Evolutionary conservation across 2,113 vertebrate species (phyloP), one percentile per base, ranked within the genome.

Genomic region (Plotosus lineatus): DNA sequence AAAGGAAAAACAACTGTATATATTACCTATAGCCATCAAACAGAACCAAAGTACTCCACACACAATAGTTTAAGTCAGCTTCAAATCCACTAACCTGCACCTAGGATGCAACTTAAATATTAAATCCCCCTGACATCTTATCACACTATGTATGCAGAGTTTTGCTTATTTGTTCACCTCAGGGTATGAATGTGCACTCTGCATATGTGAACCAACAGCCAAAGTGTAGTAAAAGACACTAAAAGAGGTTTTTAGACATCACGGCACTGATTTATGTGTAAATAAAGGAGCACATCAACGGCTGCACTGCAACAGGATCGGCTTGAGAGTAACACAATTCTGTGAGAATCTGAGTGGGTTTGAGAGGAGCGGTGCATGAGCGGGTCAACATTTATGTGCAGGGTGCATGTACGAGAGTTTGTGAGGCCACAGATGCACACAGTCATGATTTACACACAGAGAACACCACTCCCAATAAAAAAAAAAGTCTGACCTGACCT

Each of bases 271-370:
- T 81, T 87, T 79, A 85, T 85, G 26, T 53, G 40, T 50, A 83
- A 83, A 87, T 85, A 84, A 83, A 86, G 68, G 50, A 75, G 68
- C 14, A 82, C 53, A 77, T 82, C 61, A 76, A 66, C 38, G 55
- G 44, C 76, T 77, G 66, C 6, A 38, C 83, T 75, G 85, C 78
- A 83, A 85, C 28, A 71, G 61, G 83, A 85, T 56, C 33, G 23
- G 51, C 68, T 28, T 50, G 51, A 51, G 33, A 6, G 61, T 81
- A 81, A 83, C 74, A 44, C 31, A 68, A 83, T 80, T 83, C 82
- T 81, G 66, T 21, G 17, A 81, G 74, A 46, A 36, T 48, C 51
- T 50, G 58, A 38, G 79, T 68, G 72, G 55, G 80, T 46, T 42
- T 38, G 51, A 48, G 50, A 75, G 15, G 28, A 53, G 71, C 14